Base-by-base conservation (phyloP, 1,140 invertebrate species). In the Hyphantria cunea region DNA sequence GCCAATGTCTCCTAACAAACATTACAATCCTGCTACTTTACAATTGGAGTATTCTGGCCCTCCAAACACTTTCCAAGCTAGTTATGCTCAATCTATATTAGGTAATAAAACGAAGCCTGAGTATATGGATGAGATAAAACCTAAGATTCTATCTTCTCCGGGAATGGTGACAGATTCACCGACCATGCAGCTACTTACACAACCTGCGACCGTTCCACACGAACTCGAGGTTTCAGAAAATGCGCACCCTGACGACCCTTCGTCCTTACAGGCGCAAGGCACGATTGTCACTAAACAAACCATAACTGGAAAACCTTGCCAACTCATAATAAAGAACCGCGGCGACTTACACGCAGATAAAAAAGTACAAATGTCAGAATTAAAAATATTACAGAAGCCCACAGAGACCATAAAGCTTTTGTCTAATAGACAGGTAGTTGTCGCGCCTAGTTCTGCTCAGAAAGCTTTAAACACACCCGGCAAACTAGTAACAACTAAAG, bases 401-500 rank as follows among this genome's bases (percentile, higher is more conserved):
- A 47, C 76, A 0, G 90, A 91, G 10, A 78, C 75, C 11, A 73
- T 92, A 13, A 91, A 91, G 73, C 67, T 91, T 12, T 64, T 91
- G 11, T 78, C 88, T 12, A 92, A 84, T 76, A 64, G 88, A 17
- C 90, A 85, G 72, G 74, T 91, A 7, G 78, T 91, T 0, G 80
- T 88, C 0, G 76, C 87, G 3, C 72, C 86, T 0, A 81, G 72
- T 67, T 75, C 84, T 3, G 55, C 82, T 4, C 88, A 84, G 41
- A 91, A 91, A 76, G 65, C 78, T 5, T 58, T 89, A 6, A 84
- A 84, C 51, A 69, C 84, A 3, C 65, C 81, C 14, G 72, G 80
- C 6, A 92, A 91, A 80, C 60, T 91, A 6, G 82, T 91, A 10
- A 80, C 90, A 0, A 90, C 88, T 9, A 91, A 92, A 79, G 84